phyloP scores from a whole-genome alignment of 2,797 vertebrate genomes.

The Distichodus sexfasciatus region DNA sequence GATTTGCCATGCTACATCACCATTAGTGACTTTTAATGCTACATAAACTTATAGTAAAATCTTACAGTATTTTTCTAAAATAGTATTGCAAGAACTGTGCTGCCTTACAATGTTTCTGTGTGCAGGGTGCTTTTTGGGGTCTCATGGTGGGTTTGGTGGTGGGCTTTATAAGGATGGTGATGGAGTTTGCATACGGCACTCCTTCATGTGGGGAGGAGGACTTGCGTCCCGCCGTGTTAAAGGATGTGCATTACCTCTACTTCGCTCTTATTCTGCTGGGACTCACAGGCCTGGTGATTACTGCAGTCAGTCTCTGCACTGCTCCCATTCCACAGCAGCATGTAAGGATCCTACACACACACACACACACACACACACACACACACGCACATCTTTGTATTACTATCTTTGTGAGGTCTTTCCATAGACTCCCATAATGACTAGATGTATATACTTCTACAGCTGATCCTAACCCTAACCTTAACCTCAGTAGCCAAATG shows the following conservation, averaged over 20 bases:
- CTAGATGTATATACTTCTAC: no score
- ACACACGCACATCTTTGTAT: background rate
- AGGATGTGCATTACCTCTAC: conserved; percentile 90
- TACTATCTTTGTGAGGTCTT: no score
- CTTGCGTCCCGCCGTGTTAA: conserved; percentile 77
- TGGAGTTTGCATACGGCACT: conserved; percentile 79
- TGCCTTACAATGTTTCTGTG: no score
- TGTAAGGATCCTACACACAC: conserved; percentile 66
- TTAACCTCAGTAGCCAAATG: no score
- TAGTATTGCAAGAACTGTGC: no score
- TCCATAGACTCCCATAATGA: no score
- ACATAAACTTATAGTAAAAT: no score
- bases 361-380: background rate
- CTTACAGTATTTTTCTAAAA: no score
- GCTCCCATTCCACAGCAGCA: conserved; percentile 79
- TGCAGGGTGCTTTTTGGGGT: conserved; percentile 95
- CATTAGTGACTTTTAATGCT: no score
- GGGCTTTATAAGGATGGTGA: conserved; percentile 81
- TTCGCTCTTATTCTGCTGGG: conserved; percentile 87
- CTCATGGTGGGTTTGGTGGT: conserved; percentile 80
- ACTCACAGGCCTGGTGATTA: conserved; percentile 72
- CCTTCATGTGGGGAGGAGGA: conserved; percentile 86
- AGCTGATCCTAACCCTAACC: no score
- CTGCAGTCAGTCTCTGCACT: conserved; percentile 80
- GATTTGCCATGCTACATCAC: no score